These are phyloP conservation scores for Macrostomum cliftonense DNA, from an alignment of 2,888 invertebrate species.

Conservation along the genomic window DNA sequence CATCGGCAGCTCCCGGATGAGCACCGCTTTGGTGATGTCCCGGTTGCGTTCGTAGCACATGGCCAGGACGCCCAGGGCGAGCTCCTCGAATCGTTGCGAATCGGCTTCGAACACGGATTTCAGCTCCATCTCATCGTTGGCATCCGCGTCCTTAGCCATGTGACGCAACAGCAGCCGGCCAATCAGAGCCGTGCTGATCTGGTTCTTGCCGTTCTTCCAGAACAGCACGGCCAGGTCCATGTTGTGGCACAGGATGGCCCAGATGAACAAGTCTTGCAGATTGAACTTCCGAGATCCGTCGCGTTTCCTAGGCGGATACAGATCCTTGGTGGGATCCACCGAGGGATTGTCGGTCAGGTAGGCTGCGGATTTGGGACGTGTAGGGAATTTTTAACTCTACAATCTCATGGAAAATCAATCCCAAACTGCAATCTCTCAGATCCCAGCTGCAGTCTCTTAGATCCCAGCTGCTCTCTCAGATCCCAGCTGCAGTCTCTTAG, in stretches of 20 bases:
- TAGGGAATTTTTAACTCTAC: no score
- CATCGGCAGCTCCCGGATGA: slow-evolving; percentile 20
- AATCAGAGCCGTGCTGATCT: slow-evolving; percentile 18
- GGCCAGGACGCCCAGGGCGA: slow-evolving; percentile 26
- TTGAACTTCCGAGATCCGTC: slow-evolving; percentile 11
- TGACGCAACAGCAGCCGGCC: slow-evolving; percentile 1
- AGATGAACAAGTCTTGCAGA: slow-evolving; percentile 30
- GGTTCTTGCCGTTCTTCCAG: slow-evolving; percentile 28
- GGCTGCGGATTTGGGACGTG: no score
- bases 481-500: no score
- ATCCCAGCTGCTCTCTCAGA: no score
- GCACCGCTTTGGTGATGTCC: slow-evolving; percentile 21
- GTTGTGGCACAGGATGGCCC: slow-evolving; percentile 32
- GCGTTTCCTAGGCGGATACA: not conserved
- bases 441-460: no score
- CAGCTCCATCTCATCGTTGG: slow-evolving; percentile 6
- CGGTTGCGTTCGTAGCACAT: slow-evolving; percentile 29
- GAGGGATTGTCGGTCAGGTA: no score
- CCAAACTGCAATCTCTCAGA: no score
- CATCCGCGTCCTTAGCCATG: not conserved
- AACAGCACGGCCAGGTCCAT: slow-evolving; percentile 26
- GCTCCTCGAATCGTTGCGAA: slow-evolving; percentile 19
- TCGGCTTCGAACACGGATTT: not conserved
- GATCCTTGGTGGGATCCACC: no score
- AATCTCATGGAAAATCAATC: no score